Conservation (phyloP, 1,140 invertebrate genomes). For the Drosophila ironensis region DNA sequence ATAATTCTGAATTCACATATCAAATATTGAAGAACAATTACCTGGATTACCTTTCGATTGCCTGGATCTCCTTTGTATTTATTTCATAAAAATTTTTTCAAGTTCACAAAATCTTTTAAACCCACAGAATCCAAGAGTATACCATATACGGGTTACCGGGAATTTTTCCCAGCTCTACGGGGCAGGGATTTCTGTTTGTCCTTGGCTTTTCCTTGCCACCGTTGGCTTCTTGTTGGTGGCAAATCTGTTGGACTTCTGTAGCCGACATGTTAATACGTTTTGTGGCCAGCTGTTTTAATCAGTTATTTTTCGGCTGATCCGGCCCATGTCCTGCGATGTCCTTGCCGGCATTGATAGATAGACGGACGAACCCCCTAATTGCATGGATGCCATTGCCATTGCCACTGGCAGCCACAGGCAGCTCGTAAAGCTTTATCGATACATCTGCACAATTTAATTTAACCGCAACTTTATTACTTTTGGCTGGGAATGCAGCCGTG, state of each 20-base stretch:
- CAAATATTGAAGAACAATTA: too few species aligned
- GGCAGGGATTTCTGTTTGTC: too few species aligned
- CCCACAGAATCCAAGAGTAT: too few species aligned
- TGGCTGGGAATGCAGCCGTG: conserved; percentile 12
- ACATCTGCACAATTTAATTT: conserved; percentile 78
- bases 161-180: too few species aligned
- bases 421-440: conserved; percentile 68
- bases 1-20: too few species aligned
- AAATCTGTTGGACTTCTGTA: conserved; percentile 28
- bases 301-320: conserved; percentile 27
- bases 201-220: neutral
- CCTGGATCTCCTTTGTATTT: too few species aligned
- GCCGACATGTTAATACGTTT: conserved; percentile 76
- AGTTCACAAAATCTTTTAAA: too few species aligned
- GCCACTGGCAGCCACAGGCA: neutral
- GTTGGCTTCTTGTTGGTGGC: conserved; percentile 16
- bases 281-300: conserved; percentile 69
- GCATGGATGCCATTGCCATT: neutral
- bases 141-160: too few species aligned
- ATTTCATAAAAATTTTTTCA: too few species aligned
- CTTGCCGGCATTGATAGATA: neutral
- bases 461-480: conserved; percentile 77
- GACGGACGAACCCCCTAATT: neutral
- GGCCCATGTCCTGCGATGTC: neutral
- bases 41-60: too few species aligned